A percentile compares a stretch with the other conserved stretches of the same genome.
phyloP scores from a whole-genome alignment of 92 coral and sea anemone genomes.

The Porites cylindrica region DNA sequence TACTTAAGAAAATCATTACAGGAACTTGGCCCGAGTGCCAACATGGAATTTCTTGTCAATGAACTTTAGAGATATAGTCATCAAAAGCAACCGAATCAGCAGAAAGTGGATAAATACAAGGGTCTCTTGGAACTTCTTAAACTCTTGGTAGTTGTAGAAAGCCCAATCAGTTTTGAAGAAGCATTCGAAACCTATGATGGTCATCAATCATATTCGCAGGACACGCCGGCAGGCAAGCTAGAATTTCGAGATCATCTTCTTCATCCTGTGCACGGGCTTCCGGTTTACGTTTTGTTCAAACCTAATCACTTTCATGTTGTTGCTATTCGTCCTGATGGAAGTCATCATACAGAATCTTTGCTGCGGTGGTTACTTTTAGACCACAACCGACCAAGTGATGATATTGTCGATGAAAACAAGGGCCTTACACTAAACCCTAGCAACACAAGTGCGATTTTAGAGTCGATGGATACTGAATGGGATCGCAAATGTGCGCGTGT shows the following conservation, averaged over 20 bases:
- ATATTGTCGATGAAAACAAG: neutral
- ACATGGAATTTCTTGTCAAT: neutral
- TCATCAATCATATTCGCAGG: constrained; percentile 12
- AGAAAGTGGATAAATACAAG: constrained; percentile 26
- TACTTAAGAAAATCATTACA: constrained; percentile 35
- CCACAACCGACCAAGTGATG: constrained; percentile 7
- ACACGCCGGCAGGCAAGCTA: constrained; percentile 45
- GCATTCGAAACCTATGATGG: constrained; percentile 53
- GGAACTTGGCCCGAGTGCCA: constrained; percentile 34
- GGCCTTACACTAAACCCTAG: constrained; percentile 19
- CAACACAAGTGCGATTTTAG: constrained; percentile 38
- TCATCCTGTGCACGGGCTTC: constrained; percentile 57
- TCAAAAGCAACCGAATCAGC: constrained; percentile 17
- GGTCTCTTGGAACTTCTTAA: constrained; percentile 44
- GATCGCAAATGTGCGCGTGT: constrained; percentile 53
- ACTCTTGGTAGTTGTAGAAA: constrained; percentile 20
- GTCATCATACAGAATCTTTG: constrained; percentile 39
- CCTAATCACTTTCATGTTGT: constrained; percentile 6
- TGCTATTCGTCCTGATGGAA: constrained; percentile 56
- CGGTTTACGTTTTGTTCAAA: constrained; percentile 34
- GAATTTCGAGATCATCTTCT: constrained; percentile 50
- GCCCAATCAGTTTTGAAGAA: constrained; percentile 42
- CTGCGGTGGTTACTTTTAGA: neutral
- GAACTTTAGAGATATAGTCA: constrained; percentile 20
- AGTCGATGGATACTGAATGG: constrained; percentile 38